Evolutionary conservation across 1,140 invertebrate species (phyloP).

Genomic region (Lordiphosa clarofinis): DNA sequence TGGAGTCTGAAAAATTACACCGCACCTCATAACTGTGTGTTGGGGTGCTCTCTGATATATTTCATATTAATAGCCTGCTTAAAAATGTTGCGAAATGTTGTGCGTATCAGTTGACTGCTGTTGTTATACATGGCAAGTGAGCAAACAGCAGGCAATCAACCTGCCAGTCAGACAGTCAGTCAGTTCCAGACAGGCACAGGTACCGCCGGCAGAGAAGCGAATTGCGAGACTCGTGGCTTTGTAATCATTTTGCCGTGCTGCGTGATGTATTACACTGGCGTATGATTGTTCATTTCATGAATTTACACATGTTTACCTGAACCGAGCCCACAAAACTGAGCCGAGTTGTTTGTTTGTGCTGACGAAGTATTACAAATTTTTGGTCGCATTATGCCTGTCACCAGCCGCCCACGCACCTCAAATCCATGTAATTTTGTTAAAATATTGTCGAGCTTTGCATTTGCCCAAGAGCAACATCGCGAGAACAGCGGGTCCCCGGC

Average conservation of each 20-base stretch:
- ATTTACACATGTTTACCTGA: constrained; percentile 73
- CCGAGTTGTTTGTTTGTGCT: constrained; percentile 48
- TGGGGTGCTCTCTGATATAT: constrained; percentile 27
- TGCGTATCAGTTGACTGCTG: constrained; percentile 14
- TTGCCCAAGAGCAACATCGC: constrained; percentile 11
- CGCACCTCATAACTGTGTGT: no score
- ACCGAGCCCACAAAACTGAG: neutral
- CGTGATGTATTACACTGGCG: constrained; percentile 68
- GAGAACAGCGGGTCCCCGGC: constrained; percentile 10
- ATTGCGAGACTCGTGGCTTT: constrained; percentile 48
- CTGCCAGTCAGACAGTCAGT: constrained; percentile 20
- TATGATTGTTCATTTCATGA: constrained; percentile 74
- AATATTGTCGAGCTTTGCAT: constrained; percentile 64
- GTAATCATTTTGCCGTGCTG: constrained; percentile 54
- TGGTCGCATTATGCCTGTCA: constrained; percentile 58
- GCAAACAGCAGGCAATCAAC: constrained; percentile 47
- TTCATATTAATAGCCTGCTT: constrained; percentile 70
- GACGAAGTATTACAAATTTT: constrained; percentile 63
- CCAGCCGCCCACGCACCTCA: constrained; percentile 41
- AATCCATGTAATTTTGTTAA: constrained; percentile 72
- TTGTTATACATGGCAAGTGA: constrained; percentile 4
- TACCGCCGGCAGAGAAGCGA: constrained; percentile 17
- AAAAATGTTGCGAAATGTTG: constrained; percentile 42
- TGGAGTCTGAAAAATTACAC: no score
- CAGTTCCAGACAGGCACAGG: constrained; percentile 8